A percentile compares a stretch with the other conserved stretches of the same genome.
These are phyloP conservation scores for Papilio aristodemus DNA, from an alignment of 1,140 invertebrate genomes.

Conservation along the genomic window DNA sequence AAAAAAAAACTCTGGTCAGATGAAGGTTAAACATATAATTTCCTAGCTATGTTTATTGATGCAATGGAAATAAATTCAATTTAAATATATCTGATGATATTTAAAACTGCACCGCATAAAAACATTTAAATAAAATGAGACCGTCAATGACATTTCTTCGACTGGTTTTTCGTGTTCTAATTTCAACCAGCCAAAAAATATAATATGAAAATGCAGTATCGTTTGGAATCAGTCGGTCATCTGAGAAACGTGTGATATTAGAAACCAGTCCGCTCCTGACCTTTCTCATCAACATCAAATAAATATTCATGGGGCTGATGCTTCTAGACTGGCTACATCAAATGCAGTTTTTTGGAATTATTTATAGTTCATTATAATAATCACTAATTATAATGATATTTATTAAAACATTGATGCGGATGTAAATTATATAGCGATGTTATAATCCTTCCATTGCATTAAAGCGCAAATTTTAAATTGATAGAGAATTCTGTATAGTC, in stretches of 20 bases:
- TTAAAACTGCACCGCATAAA: slow-evolving; percentile 13
- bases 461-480: no score
- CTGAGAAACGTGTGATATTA: slow-evolving; percentile 5
- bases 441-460: no score
- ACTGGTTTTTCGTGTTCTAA: slow-evolving; percentile 24
- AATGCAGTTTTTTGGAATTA: slow-evolving; percentile 16
- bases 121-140: not conserved
- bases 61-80: slow-evolving; percentile 1
- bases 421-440: not conserved
- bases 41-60: slow-evolving; percentile 1
- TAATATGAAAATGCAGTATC: not conserved
- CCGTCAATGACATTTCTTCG: slow-evolving; percentile 18
- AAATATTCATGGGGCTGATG: slow-evolving; percentile 30
- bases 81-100: slow-evolving; percentile 23
- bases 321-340: not conserved
- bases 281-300: slow-evolving; percentile 28
- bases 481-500: no score
- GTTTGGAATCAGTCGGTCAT: not conserved
- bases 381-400: slow-evolving; percentile 15
- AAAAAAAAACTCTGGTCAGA: slow-evolving; percentile 11
- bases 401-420: not conserved
- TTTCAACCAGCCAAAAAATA: not conserved
- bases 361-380: slow-evolving; percentile 23
- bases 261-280: slow-evolving; percentile 31
- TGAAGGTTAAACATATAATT: slow-evolving; percentile 20